Base-by-base conservation (phyloP, 2,888 invertebrate species). In the Thera britannica region DNA sequence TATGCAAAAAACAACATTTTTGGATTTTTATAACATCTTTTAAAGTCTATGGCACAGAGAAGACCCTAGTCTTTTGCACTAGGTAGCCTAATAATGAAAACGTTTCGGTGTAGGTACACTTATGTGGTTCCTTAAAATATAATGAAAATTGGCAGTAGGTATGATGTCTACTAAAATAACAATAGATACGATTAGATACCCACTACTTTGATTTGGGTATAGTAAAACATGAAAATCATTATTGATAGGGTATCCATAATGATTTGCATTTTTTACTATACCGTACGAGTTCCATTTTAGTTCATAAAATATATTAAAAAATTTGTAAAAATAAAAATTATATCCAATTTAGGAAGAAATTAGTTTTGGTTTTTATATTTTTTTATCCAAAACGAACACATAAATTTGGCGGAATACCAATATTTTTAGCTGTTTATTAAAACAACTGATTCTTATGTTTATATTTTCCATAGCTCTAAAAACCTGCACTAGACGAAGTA, bases 31-130 rank as follows among this genome's bases (percentile, higher is more conserved):
- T 23, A 62, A 67, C 61, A 69, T 54, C 51, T 54, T 72, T 75
- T 76, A 74, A 68, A 76, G 75, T 80, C 85, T 86, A 91, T 91
- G 91, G 91, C 91, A 91, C 90, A 84, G 81, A 69, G 74, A 68
- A 73, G 74, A 79, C 77, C 78, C 74, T 70, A 77, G 72, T 67
- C 68, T 52, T 58, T 55, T 56, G 1, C 38, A 48, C 9, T n/a
- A 54, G 8, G 48, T 55, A 54, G 46, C 23, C 54, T 38, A 23
- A 59, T 12, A 62, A 46, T 9, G 58, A 9, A 48, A 46, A 8
- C 44, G 23, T 34, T 34, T 58, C 35, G 44, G 44, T 46, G 6
- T 46, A 46, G 44, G 36, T 49, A 55, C 58, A 55, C 52, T 57
- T 34, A 59, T 38, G 41, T 68, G 2, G 61, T 38, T 68, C 61